These are phyloP conservation scores for Eupeodes corollae DNA, from an alignment of 1,140 invertebrate genomes.

Conservation along the genomic window DNA sequence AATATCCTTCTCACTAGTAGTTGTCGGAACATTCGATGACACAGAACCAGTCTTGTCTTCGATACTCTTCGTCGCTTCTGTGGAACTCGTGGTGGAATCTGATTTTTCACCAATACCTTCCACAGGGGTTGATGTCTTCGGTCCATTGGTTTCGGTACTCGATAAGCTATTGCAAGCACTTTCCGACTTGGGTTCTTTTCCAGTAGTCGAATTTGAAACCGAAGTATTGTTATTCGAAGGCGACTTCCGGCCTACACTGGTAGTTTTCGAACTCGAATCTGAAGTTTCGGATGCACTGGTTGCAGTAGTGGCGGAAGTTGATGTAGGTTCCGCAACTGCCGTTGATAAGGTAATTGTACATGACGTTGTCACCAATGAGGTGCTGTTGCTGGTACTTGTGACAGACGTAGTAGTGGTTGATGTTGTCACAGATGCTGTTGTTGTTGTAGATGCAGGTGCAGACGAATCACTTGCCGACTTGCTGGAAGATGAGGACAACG, in stretches of 20 bases:
- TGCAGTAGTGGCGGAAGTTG: background rate
- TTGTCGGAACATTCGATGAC: background rate
- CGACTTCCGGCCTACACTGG: too few species aligned
- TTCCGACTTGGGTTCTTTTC: too few species aligned
- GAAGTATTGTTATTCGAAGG: too few species aligned
- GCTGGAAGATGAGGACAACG: background rate
- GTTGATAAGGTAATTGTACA: background rate
- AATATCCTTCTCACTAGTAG: background rate
- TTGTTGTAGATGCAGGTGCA: too few species aligned
- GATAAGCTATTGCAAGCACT: too few species aligned
- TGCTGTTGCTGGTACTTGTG: background rate
- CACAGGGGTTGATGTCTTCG: too few species aligned
- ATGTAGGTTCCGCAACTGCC: background rate
- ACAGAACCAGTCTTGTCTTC: conserved; percentile 1
- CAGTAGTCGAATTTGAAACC: too few species aligned
- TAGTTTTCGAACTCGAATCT: background rate
- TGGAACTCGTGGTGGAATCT: too few species aligned
- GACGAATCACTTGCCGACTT: too few species aligned
- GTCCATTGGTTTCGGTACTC: too few species aligned
- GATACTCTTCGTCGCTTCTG: background rate
- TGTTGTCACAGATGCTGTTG: background rate
- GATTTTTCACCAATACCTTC: too few species aligned
- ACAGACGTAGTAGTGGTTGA: background rate
- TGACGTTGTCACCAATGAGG: background rate
- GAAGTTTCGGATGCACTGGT: background rate